Base-by-base conservation (phyloP, 2,888 invertebrate genomes). In the Troides helena region DNA sequence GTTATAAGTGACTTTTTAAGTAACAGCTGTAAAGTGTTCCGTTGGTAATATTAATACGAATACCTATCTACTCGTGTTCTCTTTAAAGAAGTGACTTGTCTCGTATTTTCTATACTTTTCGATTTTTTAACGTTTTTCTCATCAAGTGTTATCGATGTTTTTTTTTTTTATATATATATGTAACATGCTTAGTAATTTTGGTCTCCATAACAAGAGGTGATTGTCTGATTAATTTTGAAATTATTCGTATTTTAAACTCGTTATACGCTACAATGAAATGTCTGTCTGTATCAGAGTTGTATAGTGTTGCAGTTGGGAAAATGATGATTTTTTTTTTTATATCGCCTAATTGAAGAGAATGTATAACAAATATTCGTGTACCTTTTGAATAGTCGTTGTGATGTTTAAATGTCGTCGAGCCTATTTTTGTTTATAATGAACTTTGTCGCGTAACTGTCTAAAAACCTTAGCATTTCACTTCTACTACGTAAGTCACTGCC, bases 1-100 rank as follows among this genome's bases (percentile, higher is more conserved):
- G 85, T 85, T 88, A 69, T 85, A 88, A 82, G 80, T 80, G 77
- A 78, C 75, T 72, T 30, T 76, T 72, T 73, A 76, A 81, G 81
- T 85, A 83, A 84, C 84, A 83, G 85, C 84, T 66, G 43, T 59
- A 63, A 59, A 30, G 59, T 70, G 69, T 61, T 65, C 65, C 56
- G 56, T 46, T 69, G n/a, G 21, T 50, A n/a, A 36, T 21, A 57
- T 25, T n/a, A n/a, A 18, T 12, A 46, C 25, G 23, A 46, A 63
- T 23, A 18, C 46, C 50, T 21, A 1, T 64, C 7, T 58, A 68
- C 43, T 23, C 18, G 43, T 60, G 43, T 5, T 56, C 60, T 18
- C 12, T 50, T 50, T 50, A 36, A 39, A 12, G 50, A 64, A 39
- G 57, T 64, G 30, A 64, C 56, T 39, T 23, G 53, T 53, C 64